Evolutionary conservation across 2,113 vertebrate genomes (phyloP), one percentile per base, ranked within the genome.

Genomic region (Sus scrofa): DNA sequence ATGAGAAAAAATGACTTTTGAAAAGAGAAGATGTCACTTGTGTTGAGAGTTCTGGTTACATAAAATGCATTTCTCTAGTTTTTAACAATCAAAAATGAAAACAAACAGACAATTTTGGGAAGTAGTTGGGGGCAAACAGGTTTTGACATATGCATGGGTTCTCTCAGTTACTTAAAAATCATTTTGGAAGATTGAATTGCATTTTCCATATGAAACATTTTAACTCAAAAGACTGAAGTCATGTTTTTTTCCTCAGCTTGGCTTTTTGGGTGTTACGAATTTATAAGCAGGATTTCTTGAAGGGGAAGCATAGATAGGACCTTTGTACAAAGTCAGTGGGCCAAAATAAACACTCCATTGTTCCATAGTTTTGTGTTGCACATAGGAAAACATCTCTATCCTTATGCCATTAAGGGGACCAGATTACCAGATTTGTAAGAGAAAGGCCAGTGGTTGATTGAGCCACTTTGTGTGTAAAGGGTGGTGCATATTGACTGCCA

Each of bases 281-380:
- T 94, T 92, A 95, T 94, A 92, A 96, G 32, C 54, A 95, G 78
- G 10, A 63, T 39, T 96, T 97, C 97, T 92, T 96, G 19, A 96
- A 97, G 7, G 39, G 22, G 37, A 85, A 97, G 77, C 91, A 81
- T 84, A 89, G 95, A 96, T 94, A 79, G 50, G 89, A 92, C 52
- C 70, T 97, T 98, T 91, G 89, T 88, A 65, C 75, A 94, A 96
- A 83, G 32, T 91, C 1, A 0, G 0, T 81, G 39, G 84, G 93
- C 92, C 97, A 98, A 98, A 96, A 92, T 75, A 96, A 96, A 77
- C 93, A 97, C 73, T 74, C 74, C 50, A 75, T 97, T 98, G 58
- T 98, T 98, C 62, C 82, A 94, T 81, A 92, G 77, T 85, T 91
- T 96, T 96, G 34, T 86, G 87, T 75, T 96, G 81, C 89, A 96